Percentiles rank a stretch among this genome's conserved stretches.
Conservation (phyloP, 2,797 vertebrate genomes). For the Numenius phaeopus region DNA sequence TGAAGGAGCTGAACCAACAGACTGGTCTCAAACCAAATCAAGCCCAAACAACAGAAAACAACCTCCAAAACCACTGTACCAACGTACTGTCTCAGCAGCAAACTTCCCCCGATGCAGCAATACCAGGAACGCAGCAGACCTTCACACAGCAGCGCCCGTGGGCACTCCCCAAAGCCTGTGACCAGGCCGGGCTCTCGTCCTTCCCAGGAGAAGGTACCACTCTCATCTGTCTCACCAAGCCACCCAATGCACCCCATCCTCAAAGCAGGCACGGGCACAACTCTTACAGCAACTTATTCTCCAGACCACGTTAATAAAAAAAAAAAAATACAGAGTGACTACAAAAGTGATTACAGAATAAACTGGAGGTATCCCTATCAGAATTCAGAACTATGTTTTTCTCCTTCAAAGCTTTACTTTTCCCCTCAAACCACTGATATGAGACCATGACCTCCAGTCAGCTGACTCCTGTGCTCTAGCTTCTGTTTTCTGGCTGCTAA, state of each 20-base stretch:
- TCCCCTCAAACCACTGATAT: not conserved
- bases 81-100: accelerated
- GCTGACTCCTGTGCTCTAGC: not conserved
- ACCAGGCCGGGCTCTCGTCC: accelerated
- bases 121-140: not conserved
- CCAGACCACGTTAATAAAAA: not conserved
- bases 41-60: not conserved
- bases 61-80: not conserved
- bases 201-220: too few species aligned
- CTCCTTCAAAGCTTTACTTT: not conserved
- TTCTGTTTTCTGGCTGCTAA: not conserved
- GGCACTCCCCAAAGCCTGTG: accelerated
- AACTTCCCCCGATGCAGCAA: not conserved
- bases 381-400: not conserved
- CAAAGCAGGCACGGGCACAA: not conserved
- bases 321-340: accelerated
- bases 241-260: not conserved
- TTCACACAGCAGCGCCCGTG: accelerated
- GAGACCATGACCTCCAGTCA: not conserved
- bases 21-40: not conserved
- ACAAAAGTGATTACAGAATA: not conserved
- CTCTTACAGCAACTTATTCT: not conserved
- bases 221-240: not conserved
- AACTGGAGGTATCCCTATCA: not conserved
- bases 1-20: not conserved